phyloP scores from a whole-genome alignment of 2,888 invertebrate genomes.

The Alloscopus bannaensis region DNA sequence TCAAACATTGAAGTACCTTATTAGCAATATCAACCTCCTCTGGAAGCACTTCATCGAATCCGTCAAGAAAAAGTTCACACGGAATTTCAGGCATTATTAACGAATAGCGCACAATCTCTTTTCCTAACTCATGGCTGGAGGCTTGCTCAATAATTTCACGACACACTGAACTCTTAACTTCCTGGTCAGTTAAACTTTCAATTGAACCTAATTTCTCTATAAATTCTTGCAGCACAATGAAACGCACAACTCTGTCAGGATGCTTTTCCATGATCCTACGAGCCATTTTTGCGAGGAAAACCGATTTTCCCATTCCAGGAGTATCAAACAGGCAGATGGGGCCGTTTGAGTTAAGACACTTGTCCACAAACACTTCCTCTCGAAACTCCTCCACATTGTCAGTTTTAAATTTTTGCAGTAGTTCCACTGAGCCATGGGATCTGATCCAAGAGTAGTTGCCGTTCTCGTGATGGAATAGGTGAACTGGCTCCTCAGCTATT shows the following conservation, averaged over 20 bases:
- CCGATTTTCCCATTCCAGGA: slow-evolving; percentile 29
- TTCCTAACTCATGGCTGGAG: not conserved
- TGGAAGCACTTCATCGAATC: slow-evolving; percentile 12
- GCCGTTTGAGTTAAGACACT: no score
- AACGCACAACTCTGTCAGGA: not conserved
- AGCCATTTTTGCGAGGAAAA: not conserved
- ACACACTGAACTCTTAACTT: not conserved
- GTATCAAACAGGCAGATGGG: not conserved
- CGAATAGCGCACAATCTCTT: not conserved
- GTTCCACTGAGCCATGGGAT: not conserved
- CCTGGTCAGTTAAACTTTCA: not conserved
- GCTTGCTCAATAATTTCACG: not conserved
- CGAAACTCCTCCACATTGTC: not conserved
- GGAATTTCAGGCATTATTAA: not conserved
- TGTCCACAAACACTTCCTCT: not conserved
- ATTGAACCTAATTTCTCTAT: not conserved
- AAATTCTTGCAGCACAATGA: not conserved
- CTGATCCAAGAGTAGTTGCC: not conserved
- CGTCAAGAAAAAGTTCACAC: not conserved
- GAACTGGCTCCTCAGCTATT: not conserved
- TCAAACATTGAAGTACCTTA: not conserved
- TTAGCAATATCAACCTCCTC: not conserved
- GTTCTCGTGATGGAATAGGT: not conserved
- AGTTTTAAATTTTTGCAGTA: not conserved
- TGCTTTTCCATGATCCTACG: not conserved